phyloP scores from a whole-genome alignment of 2,113 vertebrate species.

The Arizona elegans region DNA sequence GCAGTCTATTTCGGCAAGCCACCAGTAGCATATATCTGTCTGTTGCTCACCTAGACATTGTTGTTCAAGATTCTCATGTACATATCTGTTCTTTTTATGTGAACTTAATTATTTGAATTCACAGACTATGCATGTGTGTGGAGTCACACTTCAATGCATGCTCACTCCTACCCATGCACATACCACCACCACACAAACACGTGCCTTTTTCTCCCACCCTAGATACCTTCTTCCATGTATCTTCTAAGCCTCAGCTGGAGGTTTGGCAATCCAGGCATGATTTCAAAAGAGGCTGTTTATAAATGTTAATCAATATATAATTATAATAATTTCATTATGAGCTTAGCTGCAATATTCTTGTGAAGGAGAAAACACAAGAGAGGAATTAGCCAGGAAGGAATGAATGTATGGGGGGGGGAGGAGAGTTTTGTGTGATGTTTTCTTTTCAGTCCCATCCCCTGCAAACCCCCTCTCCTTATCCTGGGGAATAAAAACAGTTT shows the following conservation, averaged over 20 bases:
- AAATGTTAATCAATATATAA: slow-evolving; percentile 68
- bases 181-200: slow-evolving; percentile 6
- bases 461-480: slow-evolving; percentile 46
- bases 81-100: not conserved
- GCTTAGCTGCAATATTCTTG: slow-evolving; percentile 68
- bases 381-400: slow-evolving; percentile 5
- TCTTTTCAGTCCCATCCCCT: slow-evolving; percentile 45
- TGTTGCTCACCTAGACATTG: not conserved
- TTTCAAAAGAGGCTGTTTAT: slow-evolving; percentile 69
- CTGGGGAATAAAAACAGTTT: slow-evolving; percentile 71
- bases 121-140: not conserved
- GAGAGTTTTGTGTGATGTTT: slow-evolving; percentile 40
- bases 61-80: not conserved
- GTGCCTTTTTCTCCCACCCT: not conserved
- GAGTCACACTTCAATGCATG: not conserved
- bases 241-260: slow-evolving; percentile 55
- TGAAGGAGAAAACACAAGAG: slow-evolving; percentile 13
- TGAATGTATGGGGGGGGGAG: not conserved
- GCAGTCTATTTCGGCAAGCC: not conserved
- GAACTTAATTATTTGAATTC: slow-evolving; percentile 1
- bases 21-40: not conserved
- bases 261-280: slow-evolving; percentile 45
- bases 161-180: not conserved
- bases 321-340: slow-evolving; percentile 72
- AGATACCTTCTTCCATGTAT: slow-evolving; percentile 30